Percentiles rank a stretch among this genome's conserved stretches.
Conservation (phyloP, 2,113 vertebrate species). For the Picathartes gymnocephalus region DNA sequence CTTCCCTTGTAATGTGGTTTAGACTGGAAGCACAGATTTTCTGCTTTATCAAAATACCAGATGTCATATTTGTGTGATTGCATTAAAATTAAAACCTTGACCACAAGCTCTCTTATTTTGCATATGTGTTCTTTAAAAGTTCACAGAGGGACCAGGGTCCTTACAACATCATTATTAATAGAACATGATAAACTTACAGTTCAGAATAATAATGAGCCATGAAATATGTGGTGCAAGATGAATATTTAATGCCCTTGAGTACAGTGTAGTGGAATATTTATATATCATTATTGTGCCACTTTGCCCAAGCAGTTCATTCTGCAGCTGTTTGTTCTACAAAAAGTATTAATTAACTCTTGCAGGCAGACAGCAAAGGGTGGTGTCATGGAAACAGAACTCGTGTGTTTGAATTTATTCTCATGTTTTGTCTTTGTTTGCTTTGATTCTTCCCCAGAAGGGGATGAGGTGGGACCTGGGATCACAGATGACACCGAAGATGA, state of each 20-base stretch:
- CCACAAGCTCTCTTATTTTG: background rate
- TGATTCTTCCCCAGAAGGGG: constrained; percentile 79
- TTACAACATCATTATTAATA: background rate
- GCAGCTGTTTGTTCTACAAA: background rate
- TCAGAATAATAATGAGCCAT: background rate
- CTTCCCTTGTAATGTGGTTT: background rate
- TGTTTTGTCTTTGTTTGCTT: background rate
- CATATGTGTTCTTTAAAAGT: background rate
- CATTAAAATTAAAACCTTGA: background rate
- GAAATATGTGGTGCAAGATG: background rate
- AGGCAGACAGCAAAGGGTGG: background rate
- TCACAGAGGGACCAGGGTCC: background rate
- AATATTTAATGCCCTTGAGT: background rate
- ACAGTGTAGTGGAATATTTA: background rate
- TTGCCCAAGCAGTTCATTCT: background rate
- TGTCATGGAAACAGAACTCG: background rate
- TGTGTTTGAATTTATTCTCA: background rate
- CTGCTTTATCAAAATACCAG: background rate
- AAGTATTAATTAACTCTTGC: background rate
- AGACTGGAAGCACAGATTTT: background rate
- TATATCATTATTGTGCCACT: background rate
- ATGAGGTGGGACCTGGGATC: constrained; percentile 91
- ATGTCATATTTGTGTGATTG: background rate
- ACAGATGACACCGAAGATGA: constrained; percentile 94
- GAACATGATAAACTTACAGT: background rate